These are phyloP conservation scores for Pogona vitticeps DNA, from an alignment of 2,113 vertebrate species.

Conservation along the genomic window DNA sequence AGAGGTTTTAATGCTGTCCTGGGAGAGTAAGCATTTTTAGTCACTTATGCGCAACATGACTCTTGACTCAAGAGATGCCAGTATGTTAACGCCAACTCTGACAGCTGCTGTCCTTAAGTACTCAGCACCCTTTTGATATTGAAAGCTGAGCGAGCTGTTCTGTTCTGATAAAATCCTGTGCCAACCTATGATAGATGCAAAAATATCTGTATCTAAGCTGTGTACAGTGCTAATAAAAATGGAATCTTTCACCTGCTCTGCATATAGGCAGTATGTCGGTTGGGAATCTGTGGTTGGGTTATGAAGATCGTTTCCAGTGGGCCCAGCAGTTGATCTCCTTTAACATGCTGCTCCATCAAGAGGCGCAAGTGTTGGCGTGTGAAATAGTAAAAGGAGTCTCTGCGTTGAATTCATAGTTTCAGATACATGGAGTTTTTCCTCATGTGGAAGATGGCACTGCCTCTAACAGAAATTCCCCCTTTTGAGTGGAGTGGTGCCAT, in stretches of 20 bases:
- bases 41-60: not conserved
- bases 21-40: not conserved
- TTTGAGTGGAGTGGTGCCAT: not conserved
- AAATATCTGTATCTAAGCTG: not conserved
- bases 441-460: not conserved
- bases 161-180: not conserved
- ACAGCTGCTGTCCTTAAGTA: constrained; percentile 4
- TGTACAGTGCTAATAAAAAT: not conserved
- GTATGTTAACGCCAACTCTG: constrained; percentile 22
- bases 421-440: not conserved
- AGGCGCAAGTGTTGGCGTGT: not conserved
- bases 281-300: not conserved
- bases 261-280: not conserved
- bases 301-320: not conserved
- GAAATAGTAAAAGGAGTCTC: not conserved
- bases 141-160: not conserved
- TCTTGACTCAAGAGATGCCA: not conserved
- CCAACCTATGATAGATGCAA: not conserved
- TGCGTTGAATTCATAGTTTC: not conserved
- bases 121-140: constrained; percentile 13
- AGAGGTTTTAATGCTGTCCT: not conserved
- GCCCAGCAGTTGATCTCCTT: not conserved
- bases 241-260: not conserved
- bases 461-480: not conserved
- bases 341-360: not conserved